Evolutionary conservation across 2,888 invertebrate genomes (phyloP).

Genomic region (Enchytraeus crypticus): DNA sequence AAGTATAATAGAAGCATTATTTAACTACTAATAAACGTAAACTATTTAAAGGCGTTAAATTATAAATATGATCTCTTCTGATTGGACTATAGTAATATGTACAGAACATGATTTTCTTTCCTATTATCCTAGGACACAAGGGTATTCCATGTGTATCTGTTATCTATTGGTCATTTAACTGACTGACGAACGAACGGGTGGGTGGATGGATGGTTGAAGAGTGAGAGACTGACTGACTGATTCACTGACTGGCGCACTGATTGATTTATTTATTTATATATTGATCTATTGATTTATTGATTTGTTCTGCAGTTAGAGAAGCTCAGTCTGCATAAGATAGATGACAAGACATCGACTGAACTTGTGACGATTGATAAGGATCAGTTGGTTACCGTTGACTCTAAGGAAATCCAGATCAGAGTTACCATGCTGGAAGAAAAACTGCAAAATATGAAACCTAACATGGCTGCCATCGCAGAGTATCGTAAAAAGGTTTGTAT

Average conservation of each 20-base stretch:
- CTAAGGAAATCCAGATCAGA: conserved; percentile 33
- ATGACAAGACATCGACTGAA: conserved; percentile 21
- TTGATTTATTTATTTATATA: background rate
- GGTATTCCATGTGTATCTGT: too few species aligned
- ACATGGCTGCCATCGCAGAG: conserved; percentile 61
- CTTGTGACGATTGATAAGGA: conserved; percentile 14
- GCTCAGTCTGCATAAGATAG: conserved; percentile 57
- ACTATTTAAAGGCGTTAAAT: too few species aligned
- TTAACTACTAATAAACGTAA: too few species aligned
- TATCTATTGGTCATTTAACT: background rate
- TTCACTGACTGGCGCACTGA: background rate
- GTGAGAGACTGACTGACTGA: too few species aligned
- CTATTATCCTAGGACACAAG: too few species aligned
- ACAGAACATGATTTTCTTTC: too few species aligned
- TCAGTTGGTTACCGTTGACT: conserved; percentile 2
- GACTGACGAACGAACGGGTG: too few species aligned
- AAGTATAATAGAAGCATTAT: too few species aligned
- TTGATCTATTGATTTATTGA: background rate
- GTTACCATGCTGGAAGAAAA: conserved; percentile 63
- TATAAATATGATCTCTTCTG: too few species aligned
- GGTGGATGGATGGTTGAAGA: too few species aligned
- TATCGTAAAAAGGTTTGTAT: conserved; percentile 47
- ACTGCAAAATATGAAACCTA: conserved; percentile 49
- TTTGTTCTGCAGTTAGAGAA: conserved; percentile 46
- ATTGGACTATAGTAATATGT: too few species aligned